phyloP scores from a whole-genome alignment of 1,140 invertebrate genomes.

The Pectinophora gossypiella region DNA sequence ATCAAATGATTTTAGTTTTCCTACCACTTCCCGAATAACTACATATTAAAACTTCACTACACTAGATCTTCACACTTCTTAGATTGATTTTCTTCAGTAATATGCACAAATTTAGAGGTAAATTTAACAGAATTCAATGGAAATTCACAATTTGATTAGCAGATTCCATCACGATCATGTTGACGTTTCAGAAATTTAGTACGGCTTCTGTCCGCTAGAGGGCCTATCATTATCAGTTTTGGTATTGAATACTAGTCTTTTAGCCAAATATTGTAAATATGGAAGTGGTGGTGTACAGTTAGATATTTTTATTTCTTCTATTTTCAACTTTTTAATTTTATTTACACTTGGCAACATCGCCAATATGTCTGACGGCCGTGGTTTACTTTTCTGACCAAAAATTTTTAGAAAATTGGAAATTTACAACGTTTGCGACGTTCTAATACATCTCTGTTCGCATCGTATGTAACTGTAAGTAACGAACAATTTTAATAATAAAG shows the following conservation, averaged over 20 bases:
- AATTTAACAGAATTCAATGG: constrained; percentile 35
- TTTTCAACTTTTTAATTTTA: constrained; percentile 18
- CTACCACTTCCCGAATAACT: constrained; percentile 22
- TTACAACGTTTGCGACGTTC: constrained; percentile 28
- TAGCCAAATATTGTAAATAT: no score
- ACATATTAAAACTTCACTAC: constrained; percentile 38
- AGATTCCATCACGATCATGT: constrained; percentile 58
- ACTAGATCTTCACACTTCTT: background rate
- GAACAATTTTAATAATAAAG: constrained; percentile 15
- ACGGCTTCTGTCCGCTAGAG: constrained; percentile 34
- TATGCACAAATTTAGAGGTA: constrained; percentile 15
- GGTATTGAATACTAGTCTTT: background rate
- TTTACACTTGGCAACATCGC: constrained; percentile 28
- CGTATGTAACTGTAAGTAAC: constrained; percentile 63
- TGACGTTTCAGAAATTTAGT: constrained; percentile 69
- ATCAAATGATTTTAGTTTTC: constrained; percentile 21
- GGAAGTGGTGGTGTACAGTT: background rate
- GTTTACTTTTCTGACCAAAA: constrained; percentile 62
- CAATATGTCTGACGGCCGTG: constrained; percentile 63
- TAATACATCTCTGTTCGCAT: constrained; percentile 34
- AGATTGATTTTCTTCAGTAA: constrained; percentile 10
- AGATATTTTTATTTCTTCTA: constrained; percentile 16
- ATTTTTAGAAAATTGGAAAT: constrained; percentile 41
- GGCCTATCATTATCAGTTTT: constrained; percentile 10
- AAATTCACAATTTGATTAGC: constrained; percentile 49